Evolutionary conservation across 2,113 vertebrate genomes (phyloP).

Genomic region (Dolichallabes microphthalmus): DNA sequence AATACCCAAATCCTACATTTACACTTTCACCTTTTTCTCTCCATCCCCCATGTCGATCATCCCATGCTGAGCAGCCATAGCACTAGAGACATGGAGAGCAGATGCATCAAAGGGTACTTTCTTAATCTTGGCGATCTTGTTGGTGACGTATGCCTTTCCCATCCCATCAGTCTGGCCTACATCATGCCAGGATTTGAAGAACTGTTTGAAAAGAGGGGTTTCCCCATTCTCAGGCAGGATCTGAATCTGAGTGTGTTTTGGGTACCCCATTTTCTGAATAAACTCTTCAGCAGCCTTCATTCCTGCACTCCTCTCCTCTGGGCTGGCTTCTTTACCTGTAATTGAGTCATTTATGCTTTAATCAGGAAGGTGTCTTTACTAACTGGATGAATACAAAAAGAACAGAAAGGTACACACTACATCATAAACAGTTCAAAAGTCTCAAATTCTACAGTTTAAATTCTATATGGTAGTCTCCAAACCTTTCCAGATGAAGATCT

Average conservation of each 20-base stretch:
- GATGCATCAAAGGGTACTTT: slow-evolving; percentile 82
- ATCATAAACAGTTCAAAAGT: background rate
- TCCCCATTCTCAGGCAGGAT: slow-evolving; percentile 83
- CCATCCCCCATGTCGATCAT: slow-evolving; percentile 85
- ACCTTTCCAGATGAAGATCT: slow-evolving; percentile 99
- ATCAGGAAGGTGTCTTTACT: background rate
- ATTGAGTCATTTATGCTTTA: background rate
- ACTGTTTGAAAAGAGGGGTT: slow-evolving; percentile 90
- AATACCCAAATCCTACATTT: background rate
- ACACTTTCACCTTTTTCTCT: slow-evolving; percentile 73
- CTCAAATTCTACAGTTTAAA: background rate
- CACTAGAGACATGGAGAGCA: slow-evolving; percentile 75
- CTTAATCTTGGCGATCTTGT: slow-evolving; percentile 80
- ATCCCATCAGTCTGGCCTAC: slow-evolving; percentile 78
- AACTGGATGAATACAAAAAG: background rate
- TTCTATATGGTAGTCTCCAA: no score
- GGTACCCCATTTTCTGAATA: slow-evolving; percentile 80
- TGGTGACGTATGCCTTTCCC: slow-evolving; percentile 77
- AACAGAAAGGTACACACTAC: background rate
- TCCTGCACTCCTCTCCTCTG: slow-evolving; percentile 79
- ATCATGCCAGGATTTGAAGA: slow-evolving; percentile 87
- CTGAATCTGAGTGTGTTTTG: slow-evolving; percentile 83
- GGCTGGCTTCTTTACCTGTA: slow-evolving; percentile 78
- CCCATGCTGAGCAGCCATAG: slow-evolving; percentile 88
- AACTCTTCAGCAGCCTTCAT: slow-evolving; percentile 81